These are phyloP conservation scores for Corythornis cristatus DNA, from an alignment of 2,113 vertebrate species.

Conservation along the genomic window DNA sequence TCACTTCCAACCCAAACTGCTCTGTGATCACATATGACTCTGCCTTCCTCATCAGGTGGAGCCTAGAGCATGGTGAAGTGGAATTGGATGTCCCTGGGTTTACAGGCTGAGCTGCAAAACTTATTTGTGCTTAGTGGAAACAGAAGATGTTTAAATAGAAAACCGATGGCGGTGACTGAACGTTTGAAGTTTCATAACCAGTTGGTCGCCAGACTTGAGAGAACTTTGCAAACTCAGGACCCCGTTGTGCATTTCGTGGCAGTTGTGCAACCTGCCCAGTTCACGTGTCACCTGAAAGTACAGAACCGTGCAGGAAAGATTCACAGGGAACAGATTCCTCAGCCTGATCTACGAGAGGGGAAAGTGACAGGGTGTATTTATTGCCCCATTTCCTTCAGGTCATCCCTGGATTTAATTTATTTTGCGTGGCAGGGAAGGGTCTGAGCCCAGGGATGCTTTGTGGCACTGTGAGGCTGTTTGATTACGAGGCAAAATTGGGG, in stretches of 20 bases:
- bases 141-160: background rate
- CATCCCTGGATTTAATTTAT: background rate
- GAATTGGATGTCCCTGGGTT: background rate
- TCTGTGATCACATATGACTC: background rate
- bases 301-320: background rate
- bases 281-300: background rate
- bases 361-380: background rate
- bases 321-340: background rate
- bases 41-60: background rate
- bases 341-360: fast-evolving
- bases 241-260: background rate
- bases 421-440: background rate
- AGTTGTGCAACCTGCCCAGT: background rate
- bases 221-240: background rate
- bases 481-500: background rate
- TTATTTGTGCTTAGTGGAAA: background rate
- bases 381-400: background rate
- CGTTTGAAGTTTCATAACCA: background rate
- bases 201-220: background rate
- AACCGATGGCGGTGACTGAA: fast-evolving
- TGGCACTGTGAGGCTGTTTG: background rate
- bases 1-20: background rate
- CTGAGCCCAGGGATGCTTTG: background rate
- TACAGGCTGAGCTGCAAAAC: background rate
- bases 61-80: background rate